Base-by-base conservation (phyloP, 2,113 vertebrate genomes). In the Holacanthus passer region DNA sequence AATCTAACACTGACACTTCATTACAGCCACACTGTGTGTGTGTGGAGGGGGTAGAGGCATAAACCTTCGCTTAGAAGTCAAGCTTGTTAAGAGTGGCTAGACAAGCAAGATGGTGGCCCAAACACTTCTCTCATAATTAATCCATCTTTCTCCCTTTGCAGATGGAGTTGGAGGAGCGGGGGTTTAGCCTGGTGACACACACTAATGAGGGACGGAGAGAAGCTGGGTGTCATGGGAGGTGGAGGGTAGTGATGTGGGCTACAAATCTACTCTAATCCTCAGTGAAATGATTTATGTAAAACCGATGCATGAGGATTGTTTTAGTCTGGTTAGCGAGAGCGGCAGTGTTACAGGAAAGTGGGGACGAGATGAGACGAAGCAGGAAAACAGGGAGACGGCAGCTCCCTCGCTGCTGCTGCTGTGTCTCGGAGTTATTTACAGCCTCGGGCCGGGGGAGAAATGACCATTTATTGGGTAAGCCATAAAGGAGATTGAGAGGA, bases 401-500 rank as follows among this genome's bases (percentile, higher is more conserved):
- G 85, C 68, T 81, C 73, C 85, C 81, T 67, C 20, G 48, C 80
- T 47, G 75, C 81, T 14, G 58, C 58, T 47, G 75, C 81, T 14
- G 58, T 60, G 81, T 82, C 82, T 84, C 85, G 17, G 60, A 81
- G 88, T 88, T 90, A 91, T 93, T 92, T 91, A 92, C 86, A 81
- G 90, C 87, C 73, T 71, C 29, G 8, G 77, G 83, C 70, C 29
- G 27, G 39, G 67, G 82, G 87, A 89, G 87, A 91, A 92, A 90
- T 87, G 86, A 88, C 88, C 89, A 87, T 92, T 94, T 92, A 94
- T 83, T 89, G 89, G 88, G 77, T 89, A 82, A 93, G 88, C 87
- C 87, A 92, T 92, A 90, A 94, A 94, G 87, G 77, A 92, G 92
- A 94, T 93, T 93, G 92, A 94, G 86, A 88, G 91, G 77, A 87